Base-by-base conservation (phyloP, 2,888 invertebrate genomes). In the Caenorhabditis uteleia region DNA sequence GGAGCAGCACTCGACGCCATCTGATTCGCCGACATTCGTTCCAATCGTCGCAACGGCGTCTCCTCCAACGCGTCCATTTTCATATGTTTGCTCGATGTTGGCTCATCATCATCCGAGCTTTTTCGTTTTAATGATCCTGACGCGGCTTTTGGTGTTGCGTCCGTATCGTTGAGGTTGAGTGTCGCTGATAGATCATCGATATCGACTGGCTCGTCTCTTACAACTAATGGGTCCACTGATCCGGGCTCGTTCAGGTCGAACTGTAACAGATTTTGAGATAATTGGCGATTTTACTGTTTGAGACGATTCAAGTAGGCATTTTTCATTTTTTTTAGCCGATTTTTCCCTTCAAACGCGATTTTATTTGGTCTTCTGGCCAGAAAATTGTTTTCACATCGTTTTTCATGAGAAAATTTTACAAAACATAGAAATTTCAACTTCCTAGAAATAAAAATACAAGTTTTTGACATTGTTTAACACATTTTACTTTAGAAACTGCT, bases 101-200 rank as follows among this genome's bases (percentile, higher is more conserved):
- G 6, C 10, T 25, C 33, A 8, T 58, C 50, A 1, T 55, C 55
- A 7, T 31, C 25, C 21, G 23, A 29, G 2, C 33, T 33, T 31
- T 44, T 57, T n/a, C 64, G 38, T 26, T 64, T 58, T 21, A 62
- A 12, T 0, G 34, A 21, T 10, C 31, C 38, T 31, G 44, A 50
- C 2, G 55, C 46, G 2, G 62, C 34, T 20, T 8, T 29, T 26
- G 31, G 16, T 12, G 23, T 21, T 4, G 38, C 6, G 8, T 18
- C 21, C 6, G 6, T 8, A 14, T 20, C 39, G 6, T 16, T 8
- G 25, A 14, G 7, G 26, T 14, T 4, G 3, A 50, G 14, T 2
- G 62, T 56, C 18, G 62, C 56, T n/a, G 42, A 42, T 6, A 62
- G 56, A 3, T 62, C 62, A 18, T 62, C 62, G 21, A 62, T 27